Base-by-base conservation (phyloP, 2,113 vertebrate genomes). In the Opisthocomus hoazin region DNA sequence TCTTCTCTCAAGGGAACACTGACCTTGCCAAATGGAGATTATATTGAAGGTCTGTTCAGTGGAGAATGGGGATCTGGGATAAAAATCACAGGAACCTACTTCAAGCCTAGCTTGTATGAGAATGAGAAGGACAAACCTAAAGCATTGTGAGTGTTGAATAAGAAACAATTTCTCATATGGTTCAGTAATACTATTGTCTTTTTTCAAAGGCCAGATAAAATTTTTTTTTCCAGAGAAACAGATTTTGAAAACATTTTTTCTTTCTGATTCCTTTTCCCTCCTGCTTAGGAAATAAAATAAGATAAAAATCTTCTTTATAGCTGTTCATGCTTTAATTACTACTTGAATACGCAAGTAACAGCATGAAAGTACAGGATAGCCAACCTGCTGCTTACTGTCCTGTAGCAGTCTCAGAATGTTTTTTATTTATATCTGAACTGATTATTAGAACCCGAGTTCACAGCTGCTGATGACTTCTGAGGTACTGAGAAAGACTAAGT, bases 41-140 rank as follows among this genome's bases (percentile, higher is more conserved):
- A 98, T 94, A 98, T 99, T 93, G 99, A 99, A 97, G 99, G 99
- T 77, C 98, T 98, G 93, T 99, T 99, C 97, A 98, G 85, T 87
- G 99, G 99, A 41, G 99, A 99, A 85, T 99, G 99, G 99, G 99
- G 99, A 93, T 98, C 99, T 36, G 99, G 99, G 26, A 99, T 99
- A 96, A 99, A 99, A 97, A 98, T 99, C 82, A 98, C 98, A 5
- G 99, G 99, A 85, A 99, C 98, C 57, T 99, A 99, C 98, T 98
- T 98, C 93, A 99, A 99, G 93, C 99, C 99, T 24, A 99, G 98
- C 76, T 96, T 99, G 37, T 99, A 99, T n/a, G 99, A 99, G 75
- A 97, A 95, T 8, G 99, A 99, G 89, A 99, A 99, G 96, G 99
- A 99, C 74, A 99, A 97, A 89, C 97, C 96, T 60, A 98, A 97